Percentiles rank a stretch among this genome's conserved stretches.
These are phyloP conservation scores for Campylomormyrus numenius DNA, from an alignment of 2,113 vertebrate species.

Conservation along the genomic window DNA sequence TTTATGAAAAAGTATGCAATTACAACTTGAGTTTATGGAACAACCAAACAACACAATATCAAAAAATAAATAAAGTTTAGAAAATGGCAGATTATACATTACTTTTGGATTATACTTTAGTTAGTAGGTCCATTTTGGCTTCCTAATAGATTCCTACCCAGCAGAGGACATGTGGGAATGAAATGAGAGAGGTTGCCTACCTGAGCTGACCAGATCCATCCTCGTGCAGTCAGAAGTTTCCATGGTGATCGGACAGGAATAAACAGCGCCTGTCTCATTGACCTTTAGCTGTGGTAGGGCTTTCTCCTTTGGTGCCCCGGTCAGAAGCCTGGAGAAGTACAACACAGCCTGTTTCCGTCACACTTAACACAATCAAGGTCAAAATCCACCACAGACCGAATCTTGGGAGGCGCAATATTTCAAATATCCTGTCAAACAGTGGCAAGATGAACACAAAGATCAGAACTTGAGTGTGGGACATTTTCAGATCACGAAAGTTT, in stretches of 20 bases:
- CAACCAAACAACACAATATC: background rate
- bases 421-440: background rate
- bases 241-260: conserved; percentile 72
- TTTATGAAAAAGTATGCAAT: background rate
- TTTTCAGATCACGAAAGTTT: background rate
- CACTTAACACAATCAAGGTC: background rate
- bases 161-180: background rate
- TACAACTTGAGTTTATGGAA: background rate
- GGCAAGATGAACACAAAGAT: background rate
- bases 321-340: conserved; percentile 64
- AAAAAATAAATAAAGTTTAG: background rate
- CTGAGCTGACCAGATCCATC: conserved; percentile 67
- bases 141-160: background rate
- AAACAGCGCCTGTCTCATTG: conserved; percentile 77
- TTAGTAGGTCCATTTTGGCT: background rate
- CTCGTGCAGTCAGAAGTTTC: conserved; percentile 66
- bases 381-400: background rate
- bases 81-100: background rate
- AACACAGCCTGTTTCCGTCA: background rate
- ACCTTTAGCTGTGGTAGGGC: conserved; percentile 50
- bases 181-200: conserved; percentile 53
- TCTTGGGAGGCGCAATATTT: background rate
- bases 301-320: conserved; percentile 75
- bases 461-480: background rate
- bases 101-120: background rate